phyloP scores from a whole-genome alignment of 2,888 invertebrate genomes.

The Athalia cordata region DNA sequence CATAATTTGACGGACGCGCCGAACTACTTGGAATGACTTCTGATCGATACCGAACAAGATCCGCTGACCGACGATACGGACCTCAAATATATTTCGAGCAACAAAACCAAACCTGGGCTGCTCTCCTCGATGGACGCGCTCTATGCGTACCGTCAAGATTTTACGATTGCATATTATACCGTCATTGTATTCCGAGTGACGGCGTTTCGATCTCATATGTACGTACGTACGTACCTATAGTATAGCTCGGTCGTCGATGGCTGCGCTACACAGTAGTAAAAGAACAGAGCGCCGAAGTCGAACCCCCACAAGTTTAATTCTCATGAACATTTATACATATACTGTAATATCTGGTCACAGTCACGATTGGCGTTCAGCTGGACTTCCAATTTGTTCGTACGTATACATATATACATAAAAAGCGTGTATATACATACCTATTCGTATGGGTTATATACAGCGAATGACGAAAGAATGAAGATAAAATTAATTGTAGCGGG shows the following conservation, averaged over 20 bases:
- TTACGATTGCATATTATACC: slow-evolving; percentile 26
- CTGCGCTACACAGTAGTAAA: not conserved
- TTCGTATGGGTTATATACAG: not conserved
- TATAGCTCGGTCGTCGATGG: not conserved
- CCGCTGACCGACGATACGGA: not conserved
- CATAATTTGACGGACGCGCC: slow-evolving; percentile 21
- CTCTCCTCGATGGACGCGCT: not conserved
- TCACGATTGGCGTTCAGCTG: slow-evolving; percentile 26
- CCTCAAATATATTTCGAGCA: slow-evolving; percentile 47
- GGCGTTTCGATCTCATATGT: slow-evolving; percentile 13
- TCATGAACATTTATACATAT: not conserved
- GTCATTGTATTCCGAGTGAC: slow-evolving; percentile 36
- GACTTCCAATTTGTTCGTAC: slow-evolving; percentile 31
- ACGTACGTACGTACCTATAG: not conserved
- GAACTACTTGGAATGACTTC: slow-evolving; percentile 42
- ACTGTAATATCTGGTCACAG: not conserved
- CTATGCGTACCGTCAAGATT: slow-evolving; percentile 29
- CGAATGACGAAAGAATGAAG: slow-evolving; percentile 41
- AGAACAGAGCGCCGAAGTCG: no score
- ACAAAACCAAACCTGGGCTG: slow-evolving; percentile 49
- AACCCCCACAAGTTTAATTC: not conserved
- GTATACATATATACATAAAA: not conserved
- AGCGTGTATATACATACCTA: not conserved
- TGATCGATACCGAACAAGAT: slow-evolving; percentile 44
- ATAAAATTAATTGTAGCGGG: slow-evolving; percentile 67